phyloP scores from a whole-genome alignment of 1,140 invertebrate genomes.

The Acromyrmex charruanus region DNA sequence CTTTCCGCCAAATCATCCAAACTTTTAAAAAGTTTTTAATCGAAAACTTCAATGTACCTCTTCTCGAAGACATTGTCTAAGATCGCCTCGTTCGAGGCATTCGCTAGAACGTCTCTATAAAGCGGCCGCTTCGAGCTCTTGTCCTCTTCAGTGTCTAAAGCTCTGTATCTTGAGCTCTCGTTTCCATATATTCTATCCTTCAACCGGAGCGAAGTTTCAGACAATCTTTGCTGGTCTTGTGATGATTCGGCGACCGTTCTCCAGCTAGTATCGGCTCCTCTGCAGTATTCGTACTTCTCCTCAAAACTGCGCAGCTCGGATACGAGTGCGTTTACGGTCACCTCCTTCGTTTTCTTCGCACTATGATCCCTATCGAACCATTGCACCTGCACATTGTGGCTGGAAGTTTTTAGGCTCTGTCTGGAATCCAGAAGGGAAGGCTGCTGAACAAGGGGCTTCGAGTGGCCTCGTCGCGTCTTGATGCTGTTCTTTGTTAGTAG shows the following conservation, averaged over 20 bases:
- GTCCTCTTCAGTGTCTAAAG: background rate
- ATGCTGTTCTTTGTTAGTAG: conserved; percentile 83
- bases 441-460: conserved; percentile 76
- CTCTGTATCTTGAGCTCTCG: background rate
- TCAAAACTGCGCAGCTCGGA: conserved; percentile 71
- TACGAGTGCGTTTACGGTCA: conserved; percentile 68
- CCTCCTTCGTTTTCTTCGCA: conserved; percentile 69
- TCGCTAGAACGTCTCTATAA: conserved; percentile 79
- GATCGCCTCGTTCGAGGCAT: conserved; percentile 37
- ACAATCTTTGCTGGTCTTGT: background rate
- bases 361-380: conserved; percentile 80
- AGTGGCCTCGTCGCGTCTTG: conserved; percentile 79
- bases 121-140: conserved; percentile 68
- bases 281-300: conserved; percentile 54
- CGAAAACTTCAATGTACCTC: conserved; percentile 27
- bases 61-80: conserved; percentile 75
- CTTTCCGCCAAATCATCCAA: background rate
- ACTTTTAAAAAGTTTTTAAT: conserved; percentile 42
- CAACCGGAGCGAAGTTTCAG: background rate
- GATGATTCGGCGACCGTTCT: background rate
- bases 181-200: background rate
- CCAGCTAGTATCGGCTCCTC: conserved; percentile 3
- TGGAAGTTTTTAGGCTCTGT: conserved; percentile 73
- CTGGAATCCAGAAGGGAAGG: conserved; percentile 66
- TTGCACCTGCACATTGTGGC: conserved; percentile 71